Conservation (phyloP, 2,888 invertebrate genomes). For the Carterocephalus palaemon region DNA sequence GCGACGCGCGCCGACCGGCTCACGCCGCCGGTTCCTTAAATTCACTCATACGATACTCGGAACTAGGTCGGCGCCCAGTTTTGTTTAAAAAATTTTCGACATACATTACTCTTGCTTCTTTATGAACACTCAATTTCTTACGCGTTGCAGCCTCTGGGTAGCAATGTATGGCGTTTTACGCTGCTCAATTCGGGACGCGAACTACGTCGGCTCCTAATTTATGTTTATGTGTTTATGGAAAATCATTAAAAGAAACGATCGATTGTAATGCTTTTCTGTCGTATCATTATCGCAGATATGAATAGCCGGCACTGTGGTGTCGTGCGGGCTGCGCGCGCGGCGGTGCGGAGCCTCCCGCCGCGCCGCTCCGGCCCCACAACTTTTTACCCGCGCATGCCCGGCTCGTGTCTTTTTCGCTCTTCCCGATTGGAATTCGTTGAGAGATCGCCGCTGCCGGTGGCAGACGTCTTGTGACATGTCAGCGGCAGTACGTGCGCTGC, state of each 20-base stretch:
- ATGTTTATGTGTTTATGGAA: conserved; percentile 16
- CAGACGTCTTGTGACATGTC: conserved; percentile 77
- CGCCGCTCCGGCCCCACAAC: conserved; percentile 58
- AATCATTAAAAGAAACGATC: conserved; percentile 17
- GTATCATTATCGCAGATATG: conserved; percentile 18
- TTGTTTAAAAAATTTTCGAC: conserved; percentile 21
- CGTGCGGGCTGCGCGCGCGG: no score
- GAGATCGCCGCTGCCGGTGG: conserved; percentile 76
- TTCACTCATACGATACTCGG: conserved; percentile 61
- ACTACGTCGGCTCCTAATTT: conserved; percentile 9
- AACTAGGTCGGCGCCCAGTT: conserved; percentile 52
- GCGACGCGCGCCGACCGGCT: conserved; percentile 60
- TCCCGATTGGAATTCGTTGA: conserved; percentile 75
- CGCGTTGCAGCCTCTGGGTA: conserved; percentile 11
- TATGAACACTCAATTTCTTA: conserved; percentile 15
- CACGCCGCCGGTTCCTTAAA: conserved; percentile 58
- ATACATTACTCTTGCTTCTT: conserved; percentile 18
- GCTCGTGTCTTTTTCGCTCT: conserved; percentile 79
- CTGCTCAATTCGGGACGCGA: conserved; percentile 2
- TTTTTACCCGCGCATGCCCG: conserved; percentile 71
- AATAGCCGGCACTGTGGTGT: no score
- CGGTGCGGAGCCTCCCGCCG: conserved; percentile 59
- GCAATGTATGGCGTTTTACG: conserved; percentile 24
- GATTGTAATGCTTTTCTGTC: conserved; percentile 23
- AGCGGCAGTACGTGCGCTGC: conserved; percentile 68